Conservation (phyloP, 2,888 invertebrate genomes). For the Meghimatium bilineatum region DNA sequence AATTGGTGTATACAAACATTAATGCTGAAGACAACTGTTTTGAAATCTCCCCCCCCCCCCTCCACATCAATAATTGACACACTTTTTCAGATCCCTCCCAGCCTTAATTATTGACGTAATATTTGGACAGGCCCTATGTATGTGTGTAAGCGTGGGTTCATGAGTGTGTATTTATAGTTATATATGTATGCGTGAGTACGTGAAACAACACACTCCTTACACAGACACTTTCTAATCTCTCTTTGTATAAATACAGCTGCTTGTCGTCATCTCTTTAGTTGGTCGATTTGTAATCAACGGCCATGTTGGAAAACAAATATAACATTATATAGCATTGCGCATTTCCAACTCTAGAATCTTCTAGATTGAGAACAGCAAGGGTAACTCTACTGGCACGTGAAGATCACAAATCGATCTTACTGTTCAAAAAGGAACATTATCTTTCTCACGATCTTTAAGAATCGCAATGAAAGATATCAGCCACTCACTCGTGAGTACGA, state of each 20-base stretch:
- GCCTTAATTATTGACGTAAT: too few relatives aligned
- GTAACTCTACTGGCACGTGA: neutral
- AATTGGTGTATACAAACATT: too few relatives aligned
- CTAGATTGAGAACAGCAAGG: neutral
- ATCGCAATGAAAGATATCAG: neutral
- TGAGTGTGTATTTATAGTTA: too few relatives aligned
- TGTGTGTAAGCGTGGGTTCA: too few relatives aligned
- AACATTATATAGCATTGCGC: neutral
- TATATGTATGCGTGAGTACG: too few relatives aligned
- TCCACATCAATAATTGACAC: too few relatives aligned
- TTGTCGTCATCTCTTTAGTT: neutral
- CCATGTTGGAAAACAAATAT: neutral
- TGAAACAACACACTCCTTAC: neutral
- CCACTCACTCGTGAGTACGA: neutral
- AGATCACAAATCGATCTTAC: neutral
- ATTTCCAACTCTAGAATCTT: neutral
- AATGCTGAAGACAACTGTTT: too few relatives aligned
- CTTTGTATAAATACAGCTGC: neutral
- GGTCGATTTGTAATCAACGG: constrained; percentile 19
- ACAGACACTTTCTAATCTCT: neutral
- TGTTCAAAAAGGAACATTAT: neutral
- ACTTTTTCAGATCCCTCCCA: too few relatives aligned
- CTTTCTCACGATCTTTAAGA: constrained; percentile 10
- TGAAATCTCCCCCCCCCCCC: too few relatives aligned
- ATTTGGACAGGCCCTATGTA: too few relatives aligned